Evolutionary conservation across 2,888 invertebrate species (phyloP), one percentile per base, ranked within the genome.

Genomic region (Phrixothrix hirtus): DNA sequence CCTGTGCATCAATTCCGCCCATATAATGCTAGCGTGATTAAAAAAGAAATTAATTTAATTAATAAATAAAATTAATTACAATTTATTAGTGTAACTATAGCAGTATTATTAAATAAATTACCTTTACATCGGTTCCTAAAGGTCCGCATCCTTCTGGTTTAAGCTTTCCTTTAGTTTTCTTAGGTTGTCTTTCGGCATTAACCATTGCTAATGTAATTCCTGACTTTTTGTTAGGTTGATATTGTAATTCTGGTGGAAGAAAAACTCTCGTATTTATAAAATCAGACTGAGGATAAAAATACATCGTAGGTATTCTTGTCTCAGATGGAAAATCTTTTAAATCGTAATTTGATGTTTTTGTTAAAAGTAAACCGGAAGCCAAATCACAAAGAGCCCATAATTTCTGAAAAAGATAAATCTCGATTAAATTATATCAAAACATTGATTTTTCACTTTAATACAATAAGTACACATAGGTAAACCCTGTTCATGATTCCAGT

Each of bases 381-480:
- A 98, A 80, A 81, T 98, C 98, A 80, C 96, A 96, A 43, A 94
- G 86, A 16, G 96, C 92, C 90, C 96, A 98, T 73, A 98, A 78
- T 89, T 95, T 96, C 94, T 96, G 76, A 44, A 64, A 44, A 42
- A n/a, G n/a, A n/a, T n/a, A n/a, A n/a, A n/a, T n/a, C n/a, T n/a
- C n/a, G n/a, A n/a, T n/a, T n/a, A n/a, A n/a, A n/a, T n/a, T n/a
- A n/a, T n/a, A n/a, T n/a, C n/a, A n/a, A n/a, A n/a, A n/a, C n/a
- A n/a, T n/a, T n/a, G n/a, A n/a, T n/a, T n/a, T n/a, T n/a, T n/a
- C n/a, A n/a, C n/a, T n/a, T n/a, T n/a, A n/a, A n/a, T n/a, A n/a
- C n/a, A n/a, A n/a, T n/a, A n/a, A n/a, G n/a, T n/a, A n/a, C n/a
- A n/a, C n/a, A n/a, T n/a, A n/a, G n/a, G n/a, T n/a, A n/a, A n/a